Base-by-base conservation (phyloP, 64 coral and sea anemone genomes). In the Exaiptasia diaphana region DNA sequence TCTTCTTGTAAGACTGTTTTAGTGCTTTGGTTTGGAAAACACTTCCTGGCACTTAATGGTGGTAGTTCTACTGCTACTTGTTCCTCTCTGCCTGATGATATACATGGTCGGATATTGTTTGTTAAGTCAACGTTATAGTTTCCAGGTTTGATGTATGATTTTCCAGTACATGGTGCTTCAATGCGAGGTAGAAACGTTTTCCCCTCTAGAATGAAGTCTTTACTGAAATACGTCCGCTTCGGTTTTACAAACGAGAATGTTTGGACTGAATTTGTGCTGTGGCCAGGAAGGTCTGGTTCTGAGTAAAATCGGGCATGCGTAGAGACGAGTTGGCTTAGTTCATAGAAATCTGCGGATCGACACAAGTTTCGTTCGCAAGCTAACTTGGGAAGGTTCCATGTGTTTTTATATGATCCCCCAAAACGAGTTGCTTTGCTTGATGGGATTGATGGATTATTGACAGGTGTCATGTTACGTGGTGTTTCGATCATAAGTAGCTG, bases 401-500 rank as follows among this genome's bases (percentile, higher is more conserved):
- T 6, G 4, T 29, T 29, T 12, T 26, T 61, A 23, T 35, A 65
- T 35, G 61, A 65, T 35, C 23, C 11, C 4, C 61, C 29, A 65
- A 65, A 38, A 27, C 61, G 61, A 35, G 61, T 65, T 4, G 27
- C 61, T 65, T 65, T 65, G 61, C 61, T 65, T 65, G 61, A 65
- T 37, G 61, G 61, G 31, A 65, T 37, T 1, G 61, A 65, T 15
- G 61, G 31, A 18, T 2, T 28, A 37, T 4, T 0, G 2, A 31
- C 4, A 14, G 30, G 13, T 37, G n/a, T n/a, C n/a, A 35, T 37
- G 13, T 12, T 38, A 18, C 12, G 61, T 65, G 61, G 38, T 35
- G 1, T 18, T 35, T 73, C 38, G 18, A 43, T 21, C 3, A 40
- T 30, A 25, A 73, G 2, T 20, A 73, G 23, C 25, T 45, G 69